Base-by-base conservation (phyloP, 1,140 invertebrate genomes). In the Drosophila pseudoobscura region DNA sequence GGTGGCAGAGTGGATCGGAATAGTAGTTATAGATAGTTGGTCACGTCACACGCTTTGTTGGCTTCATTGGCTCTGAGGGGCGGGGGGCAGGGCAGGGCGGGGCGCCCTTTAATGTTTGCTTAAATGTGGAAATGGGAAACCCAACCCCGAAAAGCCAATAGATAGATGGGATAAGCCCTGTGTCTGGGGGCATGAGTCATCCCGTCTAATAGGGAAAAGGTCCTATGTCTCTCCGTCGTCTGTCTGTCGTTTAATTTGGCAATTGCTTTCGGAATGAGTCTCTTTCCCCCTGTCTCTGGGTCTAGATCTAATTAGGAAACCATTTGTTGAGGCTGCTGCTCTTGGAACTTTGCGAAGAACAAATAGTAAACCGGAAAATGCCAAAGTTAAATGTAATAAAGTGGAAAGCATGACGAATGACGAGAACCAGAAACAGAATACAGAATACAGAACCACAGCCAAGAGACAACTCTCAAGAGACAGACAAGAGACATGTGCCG, bases 41-140 rank as follows among this genome's bases (percentile, higher is more conserved):
- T 75, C 72, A 76, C 71, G 80, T 85, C 80, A 70, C 80, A 85
- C 80, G 82, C 74, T 85, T 87, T 62, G 82, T 78, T 85, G 82
- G 82, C 83, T 85, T 85, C 82, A 78, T 83, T 84, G 52, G 55
- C 68, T 13, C 35, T 39, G 3, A 11, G 11, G 11, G 35, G 3
- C 8, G 31, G 31, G 15, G 15, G 31, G 2, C 31, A 8, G 31
- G 31, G 2, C 47, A 24, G 58, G 47, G 72, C 53, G 61, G 72
- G 55, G 43, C 66, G 72, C 55, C 43, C 72, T 59, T 72, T 57
- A 74, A 65, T 74, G 71, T 74, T 74, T 74, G 61, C 55, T 58
- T 54, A 75, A 58, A 72, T 70, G 66, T 64, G 61, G n/a, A 62
- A 64, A 52, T 5, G 6, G 31, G 22, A 51, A 53, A 49, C 51